Percentiles rank a stretch among this genome's conserved stretches.
Conservation (phyloP, 2,888 invertebrate species). For the Syrista parreyssii region DNA sequence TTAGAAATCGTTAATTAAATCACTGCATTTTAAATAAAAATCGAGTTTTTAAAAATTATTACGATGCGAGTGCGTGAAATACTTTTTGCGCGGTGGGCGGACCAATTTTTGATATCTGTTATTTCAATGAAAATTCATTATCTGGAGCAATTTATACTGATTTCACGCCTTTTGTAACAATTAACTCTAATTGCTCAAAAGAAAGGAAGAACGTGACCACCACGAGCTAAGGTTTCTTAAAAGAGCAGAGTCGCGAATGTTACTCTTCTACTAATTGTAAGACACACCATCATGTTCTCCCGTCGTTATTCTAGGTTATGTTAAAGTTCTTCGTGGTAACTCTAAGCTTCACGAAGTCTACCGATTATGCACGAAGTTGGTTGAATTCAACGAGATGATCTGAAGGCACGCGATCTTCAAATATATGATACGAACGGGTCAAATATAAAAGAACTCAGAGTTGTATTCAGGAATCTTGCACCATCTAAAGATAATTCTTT, state of each 20-base stretch:
- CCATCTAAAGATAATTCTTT: no score
- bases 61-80: not conserved
- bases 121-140: not conserved
- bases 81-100: not conserved
- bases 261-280: not conserved
- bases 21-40: not conserved
- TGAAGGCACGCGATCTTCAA: not conserved
- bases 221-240: not conserved
- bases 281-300: not conserved
- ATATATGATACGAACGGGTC: not conserved
- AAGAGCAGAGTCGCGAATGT: not conserved
- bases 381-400: not conserved
- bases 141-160: not conserved
- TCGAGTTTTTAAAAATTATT: not conserved
- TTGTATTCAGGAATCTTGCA: not conserved
- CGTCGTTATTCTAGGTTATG: slow-evolving; percentile 1
- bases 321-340: slow-evolving; percentile 24
- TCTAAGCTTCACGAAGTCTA: slow-evolving; percentile 18
- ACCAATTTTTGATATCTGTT: not conserved
- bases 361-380: slow-evolving; percentile 1
- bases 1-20: not conserved
- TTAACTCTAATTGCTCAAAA: not conserved
- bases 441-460: not conserved
- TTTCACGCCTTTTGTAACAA: not conserved
- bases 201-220: not conserved